Base-by-base conservation (phyloP, 1,140 invertebrate species). In the Phocides pigmalion region DNA sequence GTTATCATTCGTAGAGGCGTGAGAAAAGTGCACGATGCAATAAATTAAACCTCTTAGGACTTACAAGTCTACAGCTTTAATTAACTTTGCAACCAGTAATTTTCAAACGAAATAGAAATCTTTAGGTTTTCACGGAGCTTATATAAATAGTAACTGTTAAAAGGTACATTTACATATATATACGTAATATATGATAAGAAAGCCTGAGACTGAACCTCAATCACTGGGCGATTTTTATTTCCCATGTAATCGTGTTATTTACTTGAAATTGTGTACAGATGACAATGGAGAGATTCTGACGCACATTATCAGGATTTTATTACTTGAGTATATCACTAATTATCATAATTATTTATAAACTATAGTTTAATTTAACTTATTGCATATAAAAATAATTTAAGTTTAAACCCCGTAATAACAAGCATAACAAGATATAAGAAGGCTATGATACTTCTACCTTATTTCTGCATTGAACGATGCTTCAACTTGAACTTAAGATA, bases 61-160 rank as follows among this genome's bases (percentile, higher is more conserved):
- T 81, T 74, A 79, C 70, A 70, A 75, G 76, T 81, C 75, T 77
- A 68, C 82, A 46, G 74, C 64, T 81, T 87, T 87, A 89, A 89
- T 89, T 89, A 89, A 89, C 82, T 84, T 87, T 85, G 84, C 76
- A 84, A 81, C 72, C 74, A 68, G 66, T 69, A 66, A 76, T 66
- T 76, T 70, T 71, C 63, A 66, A 74, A 67, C 46, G 68, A 62
- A 66, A 66, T 47, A 63, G 66, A 68, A 46, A 67, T 68, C 64
- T 61, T 59, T 32, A 59, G 37, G 8, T 32, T 32, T 59, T 35
- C 41, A 46, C 9, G 42, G 32, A 32, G 35, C 42, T 44, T 16
- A 6, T 15, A 12, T 12, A 6, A 35, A 16, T 17, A 4, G 16
- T 6, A 28, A 3, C n/a, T n/a, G n/a, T n/a, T n/a, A n/a, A n/a